A percentile compares a stretch with the other conserved stretches of the same genome.
phyloP scores from a whole-genome alignment of 2,797 vertebrate species.

The Acrossocheilus fasciatus region DNA sequence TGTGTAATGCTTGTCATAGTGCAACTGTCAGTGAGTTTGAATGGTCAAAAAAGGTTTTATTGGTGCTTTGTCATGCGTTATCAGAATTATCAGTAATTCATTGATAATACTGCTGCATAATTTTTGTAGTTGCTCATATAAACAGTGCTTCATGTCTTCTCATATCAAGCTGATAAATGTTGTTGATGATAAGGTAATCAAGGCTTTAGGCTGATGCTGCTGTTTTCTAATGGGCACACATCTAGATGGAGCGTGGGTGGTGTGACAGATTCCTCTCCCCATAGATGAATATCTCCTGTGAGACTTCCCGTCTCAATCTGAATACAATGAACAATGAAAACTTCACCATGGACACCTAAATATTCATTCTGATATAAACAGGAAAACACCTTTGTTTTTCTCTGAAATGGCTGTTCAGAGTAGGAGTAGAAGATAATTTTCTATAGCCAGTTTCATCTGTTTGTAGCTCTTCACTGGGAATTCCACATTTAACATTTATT shows the following conservation, averaged over 20 bases:
- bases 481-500: background rate
- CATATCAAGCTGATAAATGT: background rate
- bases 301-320: conserved; percentile 62
- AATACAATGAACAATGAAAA: conserved; percentile 59
- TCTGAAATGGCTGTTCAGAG: background rate
- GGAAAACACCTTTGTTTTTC: conserved; percentile 34
- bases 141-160: background rate
- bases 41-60: background rate
- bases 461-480: background rate
- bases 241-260: conserved; percentile 5
- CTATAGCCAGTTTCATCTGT: background rate
- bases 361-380: conserved; percentile 49
- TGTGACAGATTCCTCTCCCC: conserved; percentile 15
- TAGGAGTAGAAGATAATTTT: background rate
- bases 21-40: background rate
- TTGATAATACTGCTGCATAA: background rate
- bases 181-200: background rate
- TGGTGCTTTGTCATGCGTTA: background rate
- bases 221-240: background rate
- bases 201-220: background rate
- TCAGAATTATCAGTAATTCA: background rate
- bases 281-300: conserved; percentile 34
- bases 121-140: background rate
- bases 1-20: background rate
- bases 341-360: conserved; percentile 58